Conservation (phyloP, 2,113 vertebrate genomes). For the Crotalus viridis region DNA sequence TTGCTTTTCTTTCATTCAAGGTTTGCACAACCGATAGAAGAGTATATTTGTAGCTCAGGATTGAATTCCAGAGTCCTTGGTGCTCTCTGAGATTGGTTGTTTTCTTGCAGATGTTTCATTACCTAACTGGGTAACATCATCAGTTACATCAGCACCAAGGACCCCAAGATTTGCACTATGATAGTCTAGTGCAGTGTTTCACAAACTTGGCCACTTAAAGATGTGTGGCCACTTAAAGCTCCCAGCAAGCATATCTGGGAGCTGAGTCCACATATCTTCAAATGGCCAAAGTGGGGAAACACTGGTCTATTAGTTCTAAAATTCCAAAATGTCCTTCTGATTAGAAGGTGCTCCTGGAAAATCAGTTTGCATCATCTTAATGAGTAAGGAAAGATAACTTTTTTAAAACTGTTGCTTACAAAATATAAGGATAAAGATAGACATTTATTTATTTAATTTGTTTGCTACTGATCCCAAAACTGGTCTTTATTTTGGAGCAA, state of each 20-base stretch:
- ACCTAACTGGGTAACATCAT: too few species aligned
- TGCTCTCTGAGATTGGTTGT: too few species aligned
- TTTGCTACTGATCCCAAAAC: neutral
- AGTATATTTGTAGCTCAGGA: neutral
- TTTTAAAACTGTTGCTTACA: neutral
- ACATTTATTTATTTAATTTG: neutral
- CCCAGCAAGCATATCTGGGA: neutral
- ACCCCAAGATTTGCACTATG: too few species aligned
- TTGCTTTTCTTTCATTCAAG: neutral
- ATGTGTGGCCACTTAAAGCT: too few species aligned
- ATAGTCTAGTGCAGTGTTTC: neutral
- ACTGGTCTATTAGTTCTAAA: neutral
- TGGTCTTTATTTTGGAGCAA: neutral
- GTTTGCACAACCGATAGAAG: neutral
- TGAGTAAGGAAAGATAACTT: neutral
- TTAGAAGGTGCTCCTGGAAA: neutral
- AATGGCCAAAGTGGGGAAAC: neutral
- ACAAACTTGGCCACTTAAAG: neutral
- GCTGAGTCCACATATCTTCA: neutral
- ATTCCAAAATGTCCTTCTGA: neutral
- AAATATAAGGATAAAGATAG: neutral
- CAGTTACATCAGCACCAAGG: too few species aligned
- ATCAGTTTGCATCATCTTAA: neutral
- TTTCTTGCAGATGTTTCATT: too few species aligned
- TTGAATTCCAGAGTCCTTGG: neutral